These are phyloP conservation scores for Suricata suricatta DNA, from an alignment of 2,113 vertebrate genomes.

Conservation along the genomic window DNA sequence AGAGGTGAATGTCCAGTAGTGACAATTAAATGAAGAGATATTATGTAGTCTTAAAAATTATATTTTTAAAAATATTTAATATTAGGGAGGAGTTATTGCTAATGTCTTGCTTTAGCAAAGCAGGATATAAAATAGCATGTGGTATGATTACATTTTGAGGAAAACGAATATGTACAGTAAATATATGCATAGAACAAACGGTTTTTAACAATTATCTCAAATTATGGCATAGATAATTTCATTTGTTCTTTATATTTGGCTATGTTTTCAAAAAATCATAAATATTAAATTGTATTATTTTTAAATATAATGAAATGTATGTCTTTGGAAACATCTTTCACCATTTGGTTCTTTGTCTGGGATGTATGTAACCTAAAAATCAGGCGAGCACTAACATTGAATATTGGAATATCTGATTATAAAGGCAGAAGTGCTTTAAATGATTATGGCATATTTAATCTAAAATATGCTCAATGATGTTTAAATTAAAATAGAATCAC, in stretches of 20 bases:
- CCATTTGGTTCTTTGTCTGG: not conserved
- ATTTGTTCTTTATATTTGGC: constrained; percentile 1
- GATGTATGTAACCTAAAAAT: not conserved
- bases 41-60: not conserved
- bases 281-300: no score
- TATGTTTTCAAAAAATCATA: not conserved
- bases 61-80: not conserved
- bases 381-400: not conserved
- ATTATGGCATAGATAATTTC: not conserved
- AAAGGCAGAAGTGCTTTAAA: not conserved
- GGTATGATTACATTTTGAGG: not conserved
- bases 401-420: not conserved
- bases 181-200: not conserved
- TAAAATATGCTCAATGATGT: not conserved
- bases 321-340: not conserved
- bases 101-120: not conserved
- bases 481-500: not conserved
- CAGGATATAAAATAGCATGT: not conserved
- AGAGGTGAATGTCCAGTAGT: not conserved
- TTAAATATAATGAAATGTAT: not conserved
- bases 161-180: not conserved
- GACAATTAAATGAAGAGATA: not conserved
- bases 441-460: constrained; percentile 3
- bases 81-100: not conserved
- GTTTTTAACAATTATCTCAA: not conserved